A percentile compares a stretch with the other conserved stretches of the same genome.
These are phyloP conservation scores for Drosophila acutilabella DNA, from an alignment of 2,888 invertebrate genomes.

Conservation along the genomic window DNA sequence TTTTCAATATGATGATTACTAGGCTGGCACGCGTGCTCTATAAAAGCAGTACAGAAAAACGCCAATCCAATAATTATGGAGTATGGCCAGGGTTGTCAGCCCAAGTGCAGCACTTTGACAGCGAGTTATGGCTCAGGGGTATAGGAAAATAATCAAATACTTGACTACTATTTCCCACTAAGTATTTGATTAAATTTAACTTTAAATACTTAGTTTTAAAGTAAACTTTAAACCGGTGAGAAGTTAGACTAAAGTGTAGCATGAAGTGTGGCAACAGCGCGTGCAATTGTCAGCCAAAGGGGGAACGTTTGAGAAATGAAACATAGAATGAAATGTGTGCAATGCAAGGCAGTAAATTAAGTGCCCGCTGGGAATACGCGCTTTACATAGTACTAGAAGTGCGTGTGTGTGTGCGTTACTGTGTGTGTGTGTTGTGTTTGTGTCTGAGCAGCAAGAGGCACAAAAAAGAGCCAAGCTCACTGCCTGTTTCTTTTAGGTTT, in stretches of 20 bases:
- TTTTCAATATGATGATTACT: conserved; percentile 61
- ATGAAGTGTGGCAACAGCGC: conserved; percentile 64
- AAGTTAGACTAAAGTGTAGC: conserved; percentile 6
- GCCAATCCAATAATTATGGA: conserved; percentile 18
- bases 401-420: conserved; percentile 20
- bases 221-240: neutral
- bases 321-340: conserved; percentile 48
- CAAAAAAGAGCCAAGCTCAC: conserved; percentile 36
- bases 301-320: conserved; percentile 62
- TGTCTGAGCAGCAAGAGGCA: conserved; percentile 13
- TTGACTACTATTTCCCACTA: too few species aligned
- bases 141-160: neutral
- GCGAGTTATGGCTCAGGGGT: neutral
- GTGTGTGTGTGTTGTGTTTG: conserved; percentile 14
- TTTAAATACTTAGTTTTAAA: too few species aligned
- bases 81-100: conserved; percentile 34
- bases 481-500: conserved; percentile 43
- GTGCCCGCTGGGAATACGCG: conserved; percentile 76
- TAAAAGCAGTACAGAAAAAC: neutral
- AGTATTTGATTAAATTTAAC: too few species aligned
- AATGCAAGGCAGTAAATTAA: conserved; percentile 71
- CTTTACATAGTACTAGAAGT: conserved; percentile 38
- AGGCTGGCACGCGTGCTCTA: conserved; percentile 57
- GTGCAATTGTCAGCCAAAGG: conserved; percentile 9
- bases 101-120: conserved; percentile 30